These are phyloP conservation scores for Anoura caudifer DNA, from an alignment of 2,113 vertebrate genomes.

Conservation along the genomic window DNA sequence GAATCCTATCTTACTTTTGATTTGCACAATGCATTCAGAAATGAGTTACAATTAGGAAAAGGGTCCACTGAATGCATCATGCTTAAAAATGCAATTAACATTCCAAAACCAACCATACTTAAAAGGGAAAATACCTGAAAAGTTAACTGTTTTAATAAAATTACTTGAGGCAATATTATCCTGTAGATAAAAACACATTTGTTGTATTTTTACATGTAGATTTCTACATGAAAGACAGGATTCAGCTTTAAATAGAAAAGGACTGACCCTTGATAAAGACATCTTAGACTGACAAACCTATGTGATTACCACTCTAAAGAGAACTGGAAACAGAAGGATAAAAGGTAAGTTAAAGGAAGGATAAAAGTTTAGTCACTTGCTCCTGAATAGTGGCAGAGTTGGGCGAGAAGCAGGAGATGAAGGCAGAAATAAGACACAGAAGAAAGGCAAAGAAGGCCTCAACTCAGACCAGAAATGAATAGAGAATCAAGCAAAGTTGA, in stretches of 20 bases:
- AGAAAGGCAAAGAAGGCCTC: constrained; percentile 60
- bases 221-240: constrained; percentile 69
- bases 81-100: constrained; percentile 63
- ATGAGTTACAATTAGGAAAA: constrained; percentile 33
- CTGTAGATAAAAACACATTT: constrained; percentile 72
- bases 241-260: constrained; percentile 58
- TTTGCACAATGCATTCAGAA: constrained; percentile 63
- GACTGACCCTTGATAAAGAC: constrained; percentile 57
- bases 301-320: constrained; percentile 43
- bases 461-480: constrained; percentile 49
- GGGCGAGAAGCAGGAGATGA: constrained; percentile 57
- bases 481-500: constrained; percentile 57
- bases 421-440: constrained; percentile 59
- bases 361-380: constrained; percentile 53
- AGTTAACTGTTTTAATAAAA: constrained; percentile 60
- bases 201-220: constrained; percentile 64
- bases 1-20: constrained; percentile 58
- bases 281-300: constrained; percentile 51
- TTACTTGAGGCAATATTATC: constrained; percentile 60
- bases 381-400: constrained; percentile 48
- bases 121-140: constrained; percentile 58
- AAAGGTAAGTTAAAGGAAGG: constrained; percentile 57
- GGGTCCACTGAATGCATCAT: constrained; percentile 52
- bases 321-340: constrained; percentile 50
- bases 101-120: constrained; percentile 68